phyloP scores from a whole-genome alignment of 1,140 invertebrate genomes.

The Colletes gigas region DNA sequence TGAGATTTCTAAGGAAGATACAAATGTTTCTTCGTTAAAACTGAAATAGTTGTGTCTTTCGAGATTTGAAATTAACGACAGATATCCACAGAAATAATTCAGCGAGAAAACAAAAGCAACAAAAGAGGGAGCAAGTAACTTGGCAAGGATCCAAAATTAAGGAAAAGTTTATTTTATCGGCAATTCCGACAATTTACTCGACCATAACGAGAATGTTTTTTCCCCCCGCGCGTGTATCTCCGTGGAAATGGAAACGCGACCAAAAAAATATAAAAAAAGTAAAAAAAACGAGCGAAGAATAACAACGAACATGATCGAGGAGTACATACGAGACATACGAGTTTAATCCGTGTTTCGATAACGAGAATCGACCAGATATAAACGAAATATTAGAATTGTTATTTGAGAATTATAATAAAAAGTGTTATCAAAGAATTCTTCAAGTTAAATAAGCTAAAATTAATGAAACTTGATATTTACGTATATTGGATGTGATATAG shows the following conservation, averaged over 20 bases:
- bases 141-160: background rate
- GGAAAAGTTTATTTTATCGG: conserved; percentile 30
- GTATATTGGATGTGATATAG: too few relatives aligned
- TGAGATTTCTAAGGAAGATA: too few relatives aligned
- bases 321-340: conserved; percentile 24
- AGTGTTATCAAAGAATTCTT: too few relatives aligned
- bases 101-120: conserved; percentile 3
- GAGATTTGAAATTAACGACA: background rate
- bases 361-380: conserved; percentile 31
- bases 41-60: too few relatives aligned
- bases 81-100: background rate
- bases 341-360: conserved; percentile 43
- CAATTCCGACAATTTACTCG: conserved; percentile 39
- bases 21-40: too few relatives aligned
- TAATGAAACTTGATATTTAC: too few relatives aligned
- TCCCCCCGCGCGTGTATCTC: conserved; percentile 1
- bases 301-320: conserved; percentile 49
- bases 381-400: too few relatives aligned
- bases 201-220: conserved; percentile 34
- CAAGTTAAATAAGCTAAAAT: too few relatives aligned
- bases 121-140: too few relatives aligned
- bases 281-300: conserved; percentile 27
- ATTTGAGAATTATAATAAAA: too few relatives aligned
- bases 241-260: conserved; percentile 6
- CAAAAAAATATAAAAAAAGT: conserved; percentile 2